Conservation (phyloP, 1,140 invertebrate species). For the Vollenhovia emeryi region DNA sequence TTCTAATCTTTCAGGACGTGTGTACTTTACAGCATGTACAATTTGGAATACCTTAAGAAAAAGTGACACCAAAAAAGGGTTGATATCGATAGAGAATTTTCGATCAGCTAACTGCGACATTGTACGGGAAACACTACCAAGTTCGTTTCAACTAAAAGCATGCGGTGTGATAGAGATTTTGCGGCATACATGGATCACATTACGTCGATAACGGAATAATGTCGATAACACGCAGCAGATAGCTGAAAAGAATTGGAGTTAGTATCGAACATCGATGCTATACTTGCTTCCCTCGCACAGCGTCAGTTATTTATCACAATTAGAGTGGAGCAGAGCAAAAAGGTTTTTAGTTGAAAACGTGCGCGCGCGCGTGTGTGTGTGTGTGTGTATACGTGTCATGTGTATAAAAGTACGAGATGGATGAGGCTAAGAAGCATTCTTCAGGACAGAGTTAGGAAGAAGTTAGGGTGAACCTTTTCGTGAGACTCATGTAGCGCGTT, state of each 20-base stretch:
- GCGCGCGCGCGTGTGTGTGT: too few relatives aligned
- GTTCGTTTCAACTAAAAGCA: constrained; percentile 62
- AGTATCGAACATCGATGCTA: constrained; percentile 30
- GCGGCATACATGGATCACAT: constrained; percentile 55
- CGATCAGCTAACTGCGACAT: constrained; percentile 49
- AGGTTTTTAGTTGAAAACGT: constrained; percentile 36
- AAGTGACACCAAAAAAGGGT: constrained; percentile 15
- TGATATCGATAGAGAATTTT: constrained; percentile 36
- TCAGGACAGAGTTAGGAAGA: constrained; percentile 72
- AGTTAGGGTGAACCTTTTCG: constrained; percentile 56
- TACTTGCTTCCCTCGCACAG: constrained; percentile 44
- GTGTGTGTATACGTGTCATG: too few relatives aligned
- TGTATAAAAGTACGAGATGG: constrained; percentile 58
- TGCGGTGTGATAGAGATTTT: constrained; percentile 60
- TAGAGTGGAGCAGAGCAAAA: constrained; percentile 40
- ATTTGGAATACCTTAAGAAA: constrained; percentile 23
- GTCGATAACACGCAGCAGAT: constrained; percentile 27
- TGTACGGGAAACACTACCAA: constrained; percentile 34
- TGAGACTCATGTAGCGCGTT: constrained; percentile 60
- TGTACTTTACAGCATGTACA: constrained; percentile 1
- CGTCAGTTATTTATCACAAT: constrained; percentile 47
- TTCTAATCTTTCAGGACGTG: constrained; percentile 5
- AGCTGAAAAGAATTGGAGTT: constrained; percentile 34
- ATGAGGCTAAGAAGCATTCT: constrained; percentile 67
- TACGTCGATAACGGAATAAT: constrained; percentile 53